These are phyloP conservation scores for Syngnathus acus DNA, from an alignment of 2,797 vertebrate species.

Conservation along the genomic window DNA sequence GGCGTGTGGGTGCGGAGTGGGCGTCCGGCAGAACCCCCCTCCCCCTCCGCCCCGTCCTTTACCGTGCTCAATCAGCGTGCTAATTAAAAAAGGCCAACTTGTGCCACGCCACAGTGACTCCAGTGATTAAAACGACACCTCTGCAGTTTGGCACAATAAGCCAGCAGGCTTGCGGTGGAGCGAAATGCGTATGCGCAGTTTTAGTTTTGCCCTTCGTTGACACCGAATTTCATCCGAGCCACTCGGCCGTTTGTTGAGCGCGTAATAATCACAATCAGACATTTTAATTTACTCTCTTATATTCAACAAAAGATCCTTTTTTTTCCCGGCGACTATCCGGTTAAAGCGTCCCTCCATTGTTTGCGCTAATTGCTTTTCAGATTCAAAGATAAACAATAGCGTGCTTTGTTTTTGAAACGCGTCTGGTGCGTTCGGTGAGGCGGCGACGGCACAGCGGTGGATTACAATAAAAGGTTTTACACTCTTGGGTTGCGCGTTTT, in stretches of 20 bases:
- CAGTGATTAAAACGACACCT: slow-evolving; percentile 69
- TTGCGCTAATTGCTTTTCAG: slow-evolving; percentile 36
- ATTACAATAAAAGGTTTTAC: neutral
- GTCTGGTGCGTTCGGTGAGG: neutral
- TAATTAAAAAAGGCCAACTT: slow-evolving; percentile 72
- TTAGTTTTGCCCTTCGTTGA: slow-evolving; percentile 20
- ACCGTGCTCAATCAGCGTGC: slow-evolving; percentile 61
- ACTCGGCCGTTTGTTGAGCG: neutral
- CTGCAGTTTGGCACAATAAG: slow-evolving; percentile 59
- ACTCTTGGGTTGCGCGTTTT: neutral
- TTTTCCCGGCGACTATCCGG: slow-evolving; percentile 1
- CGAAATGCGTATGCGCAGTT: slow-evolving; percentile 8
- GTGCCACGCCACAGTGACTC: slow-evolving; percentile 62
- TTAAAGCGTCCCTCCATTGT: slow-evolving; percentile 28
- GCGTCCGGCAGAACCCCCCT: neutral
- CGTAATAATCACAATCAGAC: slow-evolving; percentile 11
- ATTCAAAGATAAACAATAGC: slow-evolving; percentile 33
- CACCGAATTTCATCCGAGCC: slow-evolving; percentile 4
- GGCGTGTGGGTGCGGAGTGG: slow-evolving; percentile 32
- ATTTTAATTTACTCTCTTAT: slow-evolving; percentile 12
- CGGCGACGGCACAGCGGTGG: neutral
- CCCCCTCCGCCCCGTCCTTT: slow-evolving; percentile 48
- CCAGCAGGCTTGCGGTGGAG: slow-evolving; percentile 24
- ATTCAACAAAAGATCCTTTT: slow-evolving; percentile 14
- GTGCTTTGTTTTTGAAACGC: slow-evolving; percentile 12